Conservation (phyloP, 37 sponge, comb jelly and placozoan species). For the Ephydatia muelleri region DNA sequence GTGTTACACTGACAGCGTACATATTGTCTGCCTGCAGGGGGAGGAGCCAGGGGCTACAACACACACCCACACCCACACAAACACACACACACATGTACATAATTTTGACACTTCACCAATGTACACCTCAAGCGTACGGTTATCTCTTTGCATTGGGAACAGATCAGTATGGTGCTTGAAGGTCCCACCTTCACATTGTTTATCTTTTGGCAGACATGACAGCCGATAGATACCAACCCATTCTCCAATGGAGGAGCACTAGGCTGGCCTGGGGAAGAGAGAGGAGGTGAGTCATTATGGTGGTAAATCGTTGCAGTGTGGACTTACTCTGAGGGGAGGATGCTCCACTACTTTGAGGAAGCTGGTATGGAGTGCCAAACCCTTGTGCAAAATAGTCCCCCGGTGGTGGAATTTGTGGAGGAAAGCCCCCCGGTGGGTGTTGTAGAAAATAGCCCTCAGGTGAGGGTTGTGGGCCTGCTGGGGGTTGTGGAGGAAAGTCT, state of each 20-base stretch:
- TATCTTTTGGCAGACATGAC: background rate
- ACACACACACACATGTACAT: slow-evolving; percentile 45
- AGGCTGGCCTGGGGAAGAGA: background rate
- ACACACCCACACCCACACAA: slow-evolving; percentile 27
- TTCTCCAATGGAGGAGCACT: background rate
- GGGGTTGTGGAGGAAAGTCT: background rate
- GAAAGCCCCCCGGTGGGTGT: background rate
- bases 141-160: slow-evolving; percentile 78
- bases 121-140: slow-evolving; percentile 34
- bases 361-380: too few relatives aligned
- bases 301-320: too few relatives aligned
- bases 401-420: background rate
- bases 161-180: slow-evolving; percentile 72
- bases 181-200: background rate
- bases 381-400: background rate
- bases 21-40: slow-evolving; percentile 91
- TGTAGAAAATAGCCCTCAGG: background rate
- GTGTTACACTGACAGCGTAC: slow-evolving; percentile 94
- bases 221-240: background rate
- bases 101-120: slow-evolving; percentile 17
- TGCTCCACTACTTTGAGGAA: too few relatives aligned
- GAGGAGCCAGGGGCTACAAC: slow-evolving; percentile 85
- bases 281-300: too few relatives aligned
- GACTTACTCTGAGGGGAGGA: too few relatives aligned
- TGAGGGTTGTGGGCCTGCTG: background rate